phyloP scores from a whole-genome alignment of 2,888 invertebrate species.

The Trypoxylon attenuatum region DNA sequence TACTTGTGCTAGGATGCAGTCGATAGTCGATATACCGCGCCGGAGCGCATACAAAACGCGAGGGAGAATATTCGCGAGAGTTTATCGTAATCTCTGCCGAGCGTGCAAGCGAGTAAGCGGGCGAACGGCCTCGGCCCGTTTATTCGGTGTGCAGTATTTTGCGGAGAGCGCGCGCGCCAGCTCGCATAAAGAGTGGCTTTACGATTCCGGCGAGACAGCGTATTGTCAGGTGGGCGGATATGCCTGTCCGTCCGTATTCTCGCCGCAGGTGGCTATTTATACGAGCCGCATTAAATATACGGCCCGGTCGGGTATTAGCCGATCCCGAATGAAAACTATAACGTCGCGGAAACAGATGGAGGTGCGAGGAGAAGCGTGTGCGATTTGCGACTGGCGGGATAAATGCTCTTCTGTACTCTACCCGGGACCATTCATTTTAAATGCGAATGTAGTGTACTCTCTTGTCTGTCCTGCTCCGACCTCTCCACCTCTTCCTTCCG shows the following conservation, averaged over 20 bases:
- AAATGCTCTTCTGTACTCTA: constrained; percentile 39
- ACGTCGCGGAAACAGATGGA: constrained; percentile 16
- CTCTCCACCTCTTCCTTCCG: background rate
- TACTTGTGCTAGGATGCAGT: no score
- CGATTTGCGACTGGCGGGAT: constrained; percentile 35
- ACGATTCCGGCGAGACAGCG: constrained; percentile 51
- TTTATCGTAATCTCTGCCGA: constrained; percentile 27
- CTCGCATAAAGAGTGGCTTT: constrained; percentile 53
- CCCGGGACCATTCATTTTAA: constrained; percentile 23
- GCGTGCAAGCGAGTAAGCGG: background rate
- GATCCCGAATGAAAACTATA: constrained; percentile 8
- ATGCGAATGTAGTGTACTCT: constrained; percentile 28
- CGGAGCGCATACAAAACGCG: background rate
- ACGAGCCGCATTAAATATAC: constrained; percentile 2
- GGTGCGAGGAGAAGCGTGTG: constrained; percentile 26
- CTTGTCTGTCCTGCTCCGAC: background rate
- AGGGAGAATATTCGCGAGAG: constrained; percentile 21
- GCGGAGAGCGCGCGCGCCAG: no score
- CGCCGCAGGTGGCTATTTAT: constrained; percentile 17
- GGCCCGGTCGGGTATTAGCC: background rate
- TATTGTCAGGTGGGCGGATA: constrained; percentile 55
- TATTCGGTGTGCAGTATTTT: constrained; percentile 22
- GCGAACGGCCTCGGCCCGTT: constrained; percentile 7
- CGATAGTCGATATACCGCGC: background rate
- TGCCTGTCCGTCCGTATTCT: constrained; percentile 28